Conservation (phyloP, 2,113 vertebrate genomes). For the Corapipo altera region DNA sequence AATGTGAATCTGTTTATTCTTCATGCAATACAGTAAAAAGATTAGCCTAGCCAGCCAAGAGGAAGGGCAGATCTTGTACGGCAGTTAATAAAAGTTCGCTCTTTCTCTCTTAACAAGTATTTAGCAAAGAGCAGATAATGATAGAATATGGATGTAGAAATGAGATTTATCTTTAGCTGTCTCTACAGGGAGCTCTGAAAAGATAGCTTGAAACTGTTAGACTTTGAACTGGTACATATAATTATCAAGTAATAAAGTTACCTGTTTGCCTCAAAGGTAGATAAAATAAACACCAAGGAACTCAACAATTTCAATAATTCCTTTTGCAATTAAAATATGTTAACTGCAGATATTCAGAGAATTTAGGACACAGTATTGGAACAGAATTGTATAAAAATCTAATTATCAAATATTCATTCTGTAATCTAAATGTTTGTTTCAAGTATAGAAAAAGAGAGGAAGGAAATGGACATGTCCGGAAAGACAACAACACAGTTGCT, state of each 20-base stretch:
- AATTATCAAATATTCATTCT: background rate
- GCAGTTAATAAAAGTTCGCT: background rate
- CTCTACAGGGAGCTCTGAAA: background rate
- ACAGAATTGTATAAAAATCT: background rate
- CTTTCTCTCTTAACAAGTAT: constrained; percentile 5
- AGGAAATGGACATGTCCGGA: background rate
- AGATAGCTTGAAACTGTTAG: background rate
- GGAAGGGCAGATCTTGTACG: background rate
- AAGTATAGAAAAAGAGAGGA: background rate
- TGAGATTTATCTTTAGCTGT: constrained; percentile 8
- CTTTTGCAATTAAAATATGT: background rate
- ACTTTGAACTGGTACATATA: background rate
- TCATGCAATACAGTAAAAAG: background rate
- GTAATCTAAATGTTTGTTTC: background rate
- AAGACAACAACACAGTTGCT: background rate
- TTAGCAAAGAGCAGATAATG: background rate
- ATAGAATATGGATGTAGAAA: background rate
- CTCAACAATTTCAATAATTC: background rate
- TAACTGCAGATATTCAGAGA: background rate
- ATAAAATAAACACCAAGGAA: background rate
- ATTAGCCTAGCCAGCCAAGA: background rate
- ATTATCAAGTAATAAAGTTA: constrained; percentile 25
- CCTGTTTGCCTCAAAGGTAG: background rate
- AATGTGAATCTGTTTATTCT: background rate
- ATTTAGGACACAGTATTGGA: background rate